Evolutionary conservation across 2,888 invertebrate species (phyloP).

Genomic region (Leucoptera coffeella): DNA sequence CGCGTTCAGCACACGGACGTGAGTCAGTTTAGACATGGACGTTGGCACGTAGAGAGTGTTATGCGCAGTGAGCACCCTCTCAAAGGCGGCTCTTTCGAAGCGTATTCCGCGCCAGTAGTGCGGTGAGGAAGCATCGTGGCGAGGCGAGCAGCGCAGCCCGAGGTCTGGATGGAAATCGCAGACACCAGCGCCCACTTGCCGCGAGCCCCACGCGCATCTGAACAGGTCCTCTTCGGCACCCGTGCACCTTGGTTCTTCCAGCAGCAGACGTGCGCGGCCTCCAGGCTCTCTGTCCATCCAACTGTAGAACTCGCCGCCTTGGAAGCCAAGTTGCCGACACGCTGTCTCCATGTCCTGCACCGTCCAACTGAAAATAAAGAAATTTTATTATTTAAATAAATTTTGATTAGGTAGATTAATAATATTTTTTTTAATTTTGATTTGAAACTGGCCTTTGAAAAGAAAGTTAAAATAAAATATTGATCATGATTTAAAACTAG

Average conservation of each 20-base stretch:
- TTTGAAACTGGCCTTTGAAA: no score
- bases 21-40: conserved; percentile 74
- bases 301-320: conserved; percentile 83
- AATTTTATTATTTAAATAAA: conserved; percentile 2
- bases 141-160: conserved; percentile 78
- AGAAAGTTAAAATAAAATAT: no score
- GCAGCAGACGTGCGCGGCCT: conserved; percentile 69
- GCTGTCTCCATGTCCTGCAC: conserved; percentile 84
- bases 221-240: conserved; percentile 74
- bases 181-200: conserved; percentile 85
- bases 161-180: conserved; percentile 95
- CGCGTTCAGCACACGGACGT: conserved; percentile 78
- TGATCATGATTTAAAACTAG: no score
- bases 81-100: conserved; percentile 74
- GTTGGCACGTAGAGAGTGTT: conserved; percentile 77
- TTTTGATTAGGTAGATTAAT: no score
- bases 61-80: conserved; percentile 61
- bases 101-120: conserved; percentile 85
- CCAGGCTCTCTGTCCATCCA: conserved; percentile 85
- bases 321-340: conserved; percentile 91
- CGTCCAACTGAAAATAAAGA: conserved; percentile 76
- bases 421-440: no score
- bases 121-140: conserved; percentile 59
- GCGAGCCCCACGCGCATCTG: conserved; percentile 72
- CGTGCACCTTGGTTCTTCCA: conserved; percentile 83